Conservation (phyloP, 2,888 invertebrate genomes). For the Eumerus sabulonum region DNA sequence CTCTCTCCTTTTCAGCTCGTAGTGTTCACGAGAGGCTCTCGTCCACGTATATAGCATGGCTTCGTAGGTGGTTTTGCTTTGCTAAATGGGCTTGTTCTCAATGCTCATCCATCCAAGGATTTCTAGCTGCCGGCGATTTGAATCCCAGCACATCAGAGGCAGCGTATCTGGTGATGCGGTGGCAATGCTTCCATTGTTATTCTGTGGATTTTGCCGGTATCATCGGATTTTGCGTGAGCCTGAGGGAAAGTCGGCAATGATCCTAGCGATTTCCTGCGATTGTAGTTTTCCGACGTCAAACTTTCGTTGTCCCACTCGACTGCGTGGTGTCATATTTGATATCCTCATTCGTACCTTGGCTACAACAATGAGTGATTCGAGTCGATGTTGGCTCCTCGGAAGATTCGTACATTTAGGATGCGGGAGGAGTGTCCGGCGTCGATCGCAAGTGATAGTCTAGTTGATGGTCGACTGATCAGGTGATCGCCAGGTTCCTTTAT, state of each 20-base stretch:
- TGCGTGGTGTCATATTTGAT: background rate
- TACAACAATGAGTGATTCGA: constrained; percentile 10
- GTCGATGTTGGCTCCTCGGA: constrained; percentile 23
- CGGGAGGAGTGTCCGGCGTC: constrained; percentile 7
- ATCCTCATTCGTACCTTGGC: constrained; percentile 12
- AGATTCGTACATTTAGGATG: constrained; percentile 13
- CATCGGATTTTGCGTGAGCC: background rate
- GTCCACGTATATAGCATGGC: background rate
- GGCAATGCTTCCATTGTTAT: background rate
- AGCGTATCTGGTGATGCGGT: background rate
- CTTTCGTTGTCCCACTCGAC: background rate
- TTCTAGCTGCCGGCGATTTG: background rate
- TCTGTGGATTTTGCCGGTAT: background rate
- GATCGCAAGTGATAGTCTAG: constrained; percentile 12
- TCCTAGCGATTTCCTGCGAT: constrained; percentile 1
- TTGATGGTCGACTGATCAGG: constrained; percentile 11
- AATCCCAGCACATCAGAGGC: constrained; percentile 7
- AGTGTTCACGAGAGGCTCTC: constrained; percentile 8
- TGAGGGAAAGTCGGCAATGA: background rate
- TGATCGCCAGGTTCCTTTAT: constrained; percentile 24
- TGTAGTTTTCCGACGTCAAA: background rate
- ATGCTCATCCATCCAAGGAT: background rate
- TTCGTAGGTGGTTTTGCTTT: background rate
- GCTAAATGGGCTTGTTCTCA: background rate
- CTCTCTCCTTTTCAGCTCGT: constrained; percentile 3